Evolutionary conservation across 2,888 invertebrate genomes (phyloP), one percentile per base, ranked within the genome.

Genomic region (Athalia circularis): DNA sequence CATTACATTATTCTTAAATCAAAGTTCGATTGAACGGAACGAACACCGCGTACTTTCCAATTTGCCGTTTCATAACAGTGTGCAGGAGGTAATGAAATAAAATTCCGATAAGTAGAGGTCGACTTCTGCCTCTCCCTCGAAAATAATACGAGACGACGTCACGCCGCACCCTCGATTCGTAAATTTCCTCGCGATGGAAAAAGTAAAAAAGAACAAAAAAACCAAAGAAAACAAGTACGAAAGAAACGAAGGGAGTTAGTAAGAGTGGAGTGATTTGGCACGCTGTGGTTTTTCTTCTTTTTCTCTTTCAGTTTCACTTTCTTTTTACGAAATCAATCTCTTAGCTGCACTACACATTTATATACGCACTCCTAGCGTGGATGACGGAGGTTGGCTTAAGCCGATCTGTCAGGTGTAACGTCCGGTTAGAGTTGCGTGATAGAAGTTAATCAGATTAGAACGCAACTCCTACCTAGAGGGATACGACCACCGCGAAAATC

Each of bases 351-450:
- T 85, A 84, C 85, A 83, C 85, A 78, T 82, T 77, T 79, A 79
- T 81, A 54, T n/a, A 54, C 29, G 29, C 29, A 29, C 29, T 29
- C 29, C 29, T 29, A 29, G 29, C 29, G 48, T 29, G 82, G 85
- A 87, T 87, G 87, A 88, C 82, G 83, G 80, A 84, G 88, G 88
- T 88, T 80, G 77, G 77, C 74, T 15, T 75, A 82, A 85, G 86
- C 86, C 86, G 85, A 76, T 85, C 84, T 81, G 88, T 87, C 88
- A 86, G 83, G 84, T 87, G 88, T 88, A 87, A 82, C 83, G 50
- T 83, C 70, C 83, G 80, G 83, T 88, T 87, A 85, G 52, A 64
- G 29, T 75, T 74, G 29, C 43, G 47, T 29, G 62, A 52, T 8
- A 62, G 11, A 75, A 75, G 75, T 75, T 62, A 75, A 75, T 75